Percentiles rank a stretch among this genome's conserved stretches.
phyloP scores from a whole-genome alignment of 2,797 vertebrate genomes.

The Bradypodion ventrale region DNA sequence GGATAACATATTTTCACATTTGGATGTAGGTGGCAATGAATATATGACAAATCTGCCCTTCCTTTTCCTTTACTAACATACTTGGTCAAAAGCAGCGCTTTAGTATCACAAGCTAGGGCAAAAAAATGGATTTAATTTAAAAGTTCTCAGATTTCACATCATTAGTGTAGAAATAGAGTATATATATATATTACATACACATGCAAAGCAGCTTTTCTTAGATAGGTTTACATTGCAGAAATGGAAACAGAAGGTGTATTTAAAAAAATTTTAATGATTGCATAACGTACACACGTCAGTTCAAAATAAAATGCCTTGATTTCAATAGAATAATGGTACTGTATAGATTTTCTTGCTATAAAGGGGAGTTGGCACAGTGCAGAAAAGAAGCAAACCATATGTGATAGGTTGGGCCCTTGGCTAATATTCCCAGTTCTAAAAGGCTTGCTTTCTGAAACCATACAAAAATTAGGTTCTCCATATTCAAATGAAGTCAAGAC shows the following conservation, averaged over 20 bases:
- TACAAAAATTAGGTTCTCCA: neutral
- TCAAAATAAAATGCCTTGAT: neutral
- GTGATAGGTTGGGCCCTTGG: neutral
- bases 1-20: conserved; percentile 4
- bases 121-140: neutral
- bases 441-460: neutral
- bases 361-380: neutral
- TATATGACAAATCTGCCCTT: neutral
- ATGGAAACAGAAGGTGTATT: neutral
- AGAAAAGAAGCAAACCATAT: neutral
- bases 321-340: neutral
- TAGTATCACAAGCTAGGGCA: neutral
- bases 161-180: neutral
- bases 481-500: neutral
- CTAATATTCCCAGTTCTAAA: neutral
- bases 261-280: neutral
- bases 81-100: neutral
- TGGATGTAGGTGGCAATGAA: neutral
- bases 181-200: neutral
- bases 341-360: neutral
- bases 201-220: neutral
- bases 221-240: neutral
- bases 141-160: neutral
- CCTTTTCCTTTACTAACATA: neutral
- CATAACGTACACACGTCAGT: neutral